Evolutionary conservation across 1,140 invertebrate genomes (phyloP).

Genomic region (Himalopsyche phryganea): DNA sequence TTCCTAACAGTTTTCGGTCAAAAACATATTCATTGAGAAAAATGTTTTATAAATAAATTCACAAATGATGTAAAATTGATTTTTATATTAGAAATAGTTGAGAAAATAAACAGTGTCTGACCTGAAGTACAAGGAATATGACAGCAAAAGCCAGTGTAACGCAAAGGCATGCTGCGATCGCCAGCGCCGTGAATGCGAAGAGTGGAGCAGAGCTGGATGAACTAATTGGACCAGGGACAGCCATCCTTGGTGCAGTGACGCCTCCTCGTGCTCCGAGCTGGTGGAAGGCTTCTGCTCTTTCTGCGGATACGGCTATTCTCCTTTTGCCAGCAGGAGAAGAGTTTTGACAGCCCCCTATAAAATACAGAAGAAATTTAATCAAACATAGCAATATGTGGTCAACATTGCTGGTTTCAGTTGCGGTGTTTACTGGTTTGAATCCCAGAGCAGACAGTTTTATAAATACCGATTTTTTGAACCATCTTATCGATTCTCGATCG

Average conservation of each 20-base stretch:
- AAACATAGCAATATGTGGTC: too few species aligned
- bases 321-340: constrained; percentile 72
- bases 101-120: too few species aligned
- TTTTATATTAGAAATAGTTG: too few species aligned
- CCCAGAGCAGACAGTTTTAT: too few species aligned
- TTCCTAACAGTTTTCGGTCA: not conserved
- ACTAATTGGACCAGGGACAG: constrained; percentile 41
- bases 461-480: too few species aligned
- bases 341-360: constrained; percentile 62
- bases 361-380: not conserved
- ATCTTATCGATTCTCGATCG: too few species aligned
- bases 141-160: constrained; percentile 63
- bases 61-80: too few species aligned
- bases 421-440: too few species aligned
- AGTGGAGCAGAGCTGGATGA: constrained; percentile 45
- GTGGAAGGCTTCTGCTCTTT: constrained; percentile 45
- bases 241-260: constrained; percentile 41
- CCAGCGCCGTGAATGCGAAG: constrained; percentile 61
- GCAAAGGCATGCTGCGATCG: constrained; percentile 62
- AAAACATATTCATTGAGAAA: not conserved
- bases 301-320: constrained; percentile 61
- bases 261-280: constrained; percentile 41
- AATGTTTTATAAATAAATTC: constrained; percentile 1
- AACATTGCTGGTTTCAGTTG: too few species aligned
- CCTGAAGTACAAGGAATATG: constrained; percentile 67